Percentiles rank a stretch among this genome's conserved stretches.
phyloP scores from a whole-genome alignment of 1,140 invertebrate species.

The Pinna nobilis region DNA sequence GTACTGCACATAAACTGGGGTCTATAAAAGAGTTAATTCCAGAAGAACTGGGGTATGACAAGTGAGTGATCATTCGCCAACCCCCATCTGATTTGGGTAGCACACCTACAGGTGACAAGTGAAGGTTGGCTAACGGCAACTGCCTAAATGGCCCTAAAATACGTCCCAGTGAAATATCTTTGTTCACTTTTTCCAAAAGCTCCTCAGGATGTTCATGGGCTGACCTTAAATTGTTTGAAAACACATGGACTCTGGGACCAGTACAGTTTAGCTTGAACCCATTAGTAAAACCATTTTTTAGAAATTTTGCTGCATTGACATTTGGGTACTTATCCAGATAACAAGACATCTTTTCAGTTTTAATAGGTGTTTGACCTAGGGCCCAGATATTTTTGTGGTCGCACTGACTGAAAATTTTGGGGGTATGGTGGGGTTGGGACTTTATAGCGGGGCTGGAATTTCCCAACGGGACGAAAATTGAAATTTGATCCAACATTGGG shows the following conservation, averaged over 20 bases:
- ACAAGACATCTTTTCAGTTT: neutral
- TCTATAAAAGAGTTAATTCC: constrained; percentile 10
- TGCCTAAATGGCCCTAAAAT: constrained; percentile 1
- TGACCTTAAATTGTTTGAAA: constrained; percentile 9
- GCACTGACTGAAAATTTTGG: neutral
- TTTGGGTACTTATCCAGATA: constrained; percentile 11
- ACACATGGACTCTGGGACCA: neutral
- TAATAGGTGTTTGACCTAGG: constrained; percentile 20
- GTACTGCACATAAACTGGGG: neutral
- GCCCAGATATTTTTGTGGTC: constrained; percentile 9
- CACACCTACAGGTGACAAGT: neutral
- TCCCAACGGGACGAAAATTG: too few species aligned
- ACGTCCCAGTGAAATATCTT: neutral
- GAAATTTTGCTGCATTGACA: neutral
- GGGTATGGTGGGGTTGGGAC: neutral
- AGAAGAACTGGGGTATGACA: neutral
- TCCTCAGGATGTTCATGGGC: neutral
- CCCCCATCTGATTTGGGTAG: constrained; percentile 5
- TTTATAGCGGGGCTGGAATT: neutral
- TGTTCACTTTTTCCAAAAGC: neutral
- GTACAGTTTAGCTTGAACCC: constrained; percentile 17
- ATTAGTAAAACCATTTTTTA: constrained; percentile 12
- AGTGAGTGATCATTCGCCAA: constrained; percentile 19
- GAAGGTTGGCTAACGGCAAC: neutral
- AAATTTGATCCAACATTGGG: neutral